Percentiles rank a stretch among this genome's conserved stretches.
These are phyloP conservation scores for Ommatoiulus sabulosus DNA, from an alignment of 2,888 invertebrate species.

Conservation along the genomic window DNA sequence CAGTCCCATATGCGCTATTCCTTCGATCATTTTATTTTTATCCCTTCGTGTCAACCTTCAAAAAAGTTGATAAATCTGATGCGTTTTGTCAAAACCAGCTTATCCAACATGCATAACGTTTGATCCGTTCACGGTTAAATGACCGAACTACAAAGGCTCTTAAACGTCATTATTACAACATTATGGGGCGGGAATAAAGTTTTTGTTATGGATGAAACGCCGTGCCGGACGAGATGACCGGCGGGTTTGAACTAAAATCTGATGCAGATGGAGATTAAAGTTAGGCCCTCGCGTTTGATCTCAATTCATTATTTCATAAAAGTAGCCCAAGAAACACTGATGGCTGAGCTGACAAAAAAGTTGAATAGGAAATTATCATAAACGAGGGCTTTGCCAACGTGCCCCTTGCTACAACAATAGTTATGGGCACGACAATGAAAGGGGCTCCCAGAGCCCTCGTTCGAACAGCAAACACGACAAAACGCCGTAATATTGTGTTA, in stretches of 20 bases:
- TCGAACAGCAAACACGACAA: neutral
- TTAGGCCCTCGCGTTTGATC: neutral
- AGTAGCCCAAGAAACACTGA: neutral
- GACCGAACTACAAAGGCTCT: neutral
- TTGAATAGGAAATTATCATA: constrained; percentile 35
- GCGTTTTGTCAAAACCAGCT: constrained; percentile 24
- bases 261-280: constrained; percentile 9
- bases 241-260: neutral
- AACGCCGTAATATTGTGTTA: neutral
- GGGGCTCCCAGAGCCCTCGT: neutral
- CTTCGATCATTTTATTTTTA: neutral
- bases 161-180: constrained; percentile 29
- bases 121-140: neutral
- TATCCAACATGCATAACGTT: neutral
- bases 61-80: constrained; percentile 1
- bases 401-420: constrained; percentile 4
- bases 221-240: neutral
- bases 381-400: neutral
- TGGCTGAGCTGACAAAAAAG: neutral
- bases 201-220: constrained; percentile 3
- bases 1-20: neutral
- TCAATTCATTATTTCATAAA: constrained; percentile 31
- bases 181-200: neutral
- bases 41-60: neutral
- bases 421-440: neutral